phyloP scores from a whole-genome alignment of 2,888 invertebrate genomes.

The Pyrgus malvae region DNA sequence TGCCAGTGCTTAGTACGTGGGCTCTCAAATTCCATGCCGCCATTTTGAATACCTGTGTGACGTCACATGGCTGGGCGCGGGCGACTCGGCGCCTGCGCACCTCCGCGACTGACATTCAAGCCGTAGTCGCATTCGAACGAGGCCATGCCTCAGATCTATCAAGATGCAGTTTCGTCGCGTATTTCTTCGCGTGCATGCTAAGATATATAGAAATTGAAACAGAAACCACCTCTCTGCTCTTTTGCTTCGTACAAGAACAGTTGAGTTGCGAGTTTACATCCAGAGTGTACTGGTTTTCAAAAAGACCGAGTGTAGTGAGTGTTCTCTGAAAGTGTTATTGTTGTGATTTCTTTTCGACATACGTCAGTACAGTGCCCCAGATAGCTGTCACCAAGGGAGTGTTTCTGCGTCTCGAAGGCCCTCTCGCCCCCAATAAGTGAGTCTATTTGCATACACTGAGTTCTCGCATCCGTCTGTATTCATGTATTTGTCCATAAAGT shows the following conservation, averaged over 20 bases:
- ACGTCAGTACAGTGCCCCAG: constrained; percentile 68
- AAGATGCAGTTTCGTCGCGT: constrained; percentile 73
- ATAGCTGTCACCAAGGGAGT: constrained; percentile 62
- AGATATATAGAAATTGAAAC: constrained; percentile 53
- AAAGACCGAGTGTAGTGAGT: constrained; percentile 58
- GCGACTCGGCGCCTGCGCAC: constrained; percentile 65
- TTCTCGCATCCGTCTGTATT: constrained; percentile 60
- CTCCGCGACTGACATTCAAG: constrained; percentile 41
- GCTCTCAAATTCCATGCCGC: constrained; percentile 78
- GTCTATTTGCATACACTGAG: constrained; percentile 67
- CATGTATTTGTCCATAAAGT: constrained; percentile 41
- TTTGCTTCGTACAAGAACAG: constrained; percentile 65
- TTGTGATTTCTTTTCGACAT: constrained; percentile 71
- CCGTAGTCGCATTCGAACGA: constrained; percentile 68
- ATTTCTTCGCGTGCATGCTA: constrained; percentile 62
- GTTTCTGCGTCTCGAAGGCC: constrained; percentile 61
- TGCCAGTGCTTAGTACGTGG: constrained; percentile 58
- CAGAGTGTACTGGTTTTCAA: neutral
- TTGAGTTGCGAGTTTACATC: constrained; percentile 50
- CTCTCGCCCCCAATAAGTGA: constrained; percentile 67
- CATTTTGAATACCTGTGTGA: constrained; percentile 79
- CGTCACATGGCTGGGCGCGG: constrained; percentile 76
- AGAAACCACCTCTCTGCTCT: constrained; percentile 70
- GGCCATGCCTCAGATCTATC: constrained; percentile 66
- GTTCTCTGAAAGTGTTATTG: constrained; percentile 66